Percentiles rank a stretch among this genome's conserved stretches.
These are phyloP conservation scores for Aramus guarauna DNA, from an alignment of 2,113 vertebrate species.

Conservation along the genomic window DNA sequence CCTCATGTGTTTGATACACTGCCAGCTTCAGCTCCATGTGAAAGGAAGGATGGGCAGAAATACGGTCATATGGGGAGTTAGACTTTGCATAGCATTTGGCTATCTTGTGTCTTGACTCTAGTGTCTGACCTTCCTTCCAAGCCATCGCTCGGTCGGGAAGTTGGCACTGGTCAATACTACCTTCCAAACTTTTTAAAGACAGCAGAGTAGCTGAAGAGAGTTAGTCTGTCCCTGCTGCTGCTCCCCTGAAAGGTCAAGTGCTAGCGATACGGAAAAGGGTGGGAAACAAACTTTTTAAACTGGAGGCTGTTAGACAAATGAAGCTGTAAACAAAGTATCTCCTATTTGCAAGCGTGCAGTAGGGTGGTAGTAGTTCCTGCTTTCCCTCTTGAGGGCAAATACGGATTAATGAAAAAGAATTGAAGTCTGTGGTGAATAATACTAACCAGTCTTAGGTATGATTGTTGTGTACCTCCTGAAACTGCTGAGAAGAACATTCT, in stretches of 20 bases:
- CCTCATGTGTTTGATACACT: neutral
- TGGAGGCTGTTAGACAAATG: neutral
- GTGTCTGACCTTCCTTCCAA: neutral
- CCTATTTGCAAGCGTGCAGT: neutral
- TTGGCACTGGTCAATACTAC: neutral
- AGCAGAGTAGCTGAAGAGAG: neutral
- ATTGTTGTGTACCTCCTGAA: neutral
- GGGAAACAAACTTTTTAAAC: neutral
- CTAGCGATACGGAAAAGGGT: neutral
- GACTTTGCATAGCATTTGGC: neutral
- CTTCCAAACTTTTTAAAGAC: neutral
- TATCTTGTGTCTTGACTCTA: rapidly evolving
- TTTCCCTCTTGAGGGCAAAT: neutral
- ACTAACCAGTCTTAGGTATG: neutral
- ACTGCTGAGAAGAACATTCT: neutral
- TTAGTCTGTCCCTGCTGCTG: neutral
- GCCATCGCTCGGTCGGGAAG: neutral
- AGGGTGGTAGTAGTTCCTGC: neutral
- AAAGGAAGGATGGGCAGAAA: neutral
- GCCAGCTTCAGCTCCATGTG: neutral
- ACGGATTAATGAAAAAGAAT: neutral
- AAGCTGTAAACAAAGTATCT: neutral
- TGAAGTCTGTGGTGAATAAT: neutral
- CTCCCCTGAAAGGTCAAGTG: neutral
- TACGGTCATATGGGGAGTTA: neutral